phyloP scores from a whole-genome alignment of 1,140 invertebrate species.

The Psilanteris sp. region DNA sequence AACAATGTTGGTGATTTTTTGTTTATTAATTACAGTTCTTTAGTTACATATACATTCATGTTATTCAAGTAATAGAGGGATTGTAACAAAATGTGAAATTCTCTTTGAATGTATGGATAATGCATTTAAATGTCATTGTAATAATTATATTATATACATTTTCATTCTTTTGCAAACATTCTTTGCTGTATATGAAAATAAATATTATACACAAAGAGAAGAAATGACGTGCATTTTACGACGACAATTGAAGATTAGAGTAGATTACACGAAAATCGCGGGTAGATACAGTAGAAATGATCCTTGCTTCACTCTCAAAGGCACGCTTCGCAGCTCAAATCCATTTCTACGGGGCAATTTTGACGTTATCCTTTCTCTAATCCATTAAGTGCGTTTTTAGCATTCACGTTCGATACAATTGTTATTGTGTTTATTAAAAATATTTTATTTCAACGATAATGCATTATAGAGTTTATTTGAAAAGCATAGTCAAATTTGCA shows the following conservation, averaged over 20 bases:
- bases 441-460: neutral
- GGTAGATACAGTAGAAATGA: conserved; percentile 64
- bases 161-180: neutral
- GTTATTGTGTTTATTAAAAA: conserved; percentile 26
- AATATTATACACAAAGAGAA: conserved; percentile 17
- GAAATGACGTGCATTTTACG: conserved; percentile 27
- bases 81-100: too few relatives aligned
- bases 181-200: conserved; percentile 10
- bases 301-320: conserved; percentile 65
- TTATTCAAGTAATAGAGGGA: too few relatives aligned
- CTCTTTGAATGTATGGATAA: too few relatives aligned
- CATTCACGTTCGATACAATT: conserved; percentile 39
- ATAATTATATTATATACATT: too few relatives aligned
- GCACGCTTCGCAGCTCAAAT: conserved; percentile 68
- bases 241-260: conserved; percentile 48
- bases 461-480: too few relatives aligned
- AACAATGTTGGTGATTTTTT: too few relatives aligned
- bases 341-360: conserved; percentile 59
- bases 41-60: too few relatives aligned
- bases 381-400: conserved; percentile 55
- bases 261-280: conserved; percentile 62
- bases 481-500: too few relatives aligned
- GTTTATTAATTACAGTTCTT: too few relatives aligned
- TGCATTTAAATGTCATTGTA: too few relatives aligned
- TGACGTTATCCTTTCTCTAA: conserved; percentile 53